Evolutionary conservation across 1,140 invertebrate genomes (phyloP), one percentile per base, ranked within the genome.

Genomic region (Daktulosphaira vitifoliae): DNA sequence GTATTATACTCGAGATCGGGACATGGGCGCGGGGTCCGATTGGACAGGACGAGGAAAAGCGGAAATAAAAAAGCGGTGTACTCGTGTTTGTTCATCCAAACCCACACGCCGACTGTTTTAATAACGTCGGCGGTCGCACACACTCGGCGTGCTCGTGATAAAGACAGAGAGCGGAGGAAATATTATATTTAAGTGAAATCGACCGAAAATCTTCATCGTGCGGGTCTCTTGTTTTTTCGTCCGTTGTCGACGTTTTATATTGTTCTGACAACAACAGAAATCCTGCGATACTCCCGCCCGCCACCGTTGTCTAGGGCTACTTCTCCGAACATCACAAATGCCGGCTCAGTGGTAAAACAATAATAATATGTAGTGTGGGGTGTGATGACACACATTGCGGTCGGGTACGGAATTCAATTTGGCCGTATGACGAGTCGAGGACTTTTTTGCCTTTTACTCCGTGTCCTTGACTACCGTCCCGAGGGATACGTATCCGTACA

Each of bases 171-270:
- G 54, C 25, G 38, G 5, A 15, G 53, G 23, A 62, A 62, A 62
- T 62, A 62, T 62, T 62, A 48, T n/a, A n/a, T 62, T 62, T 48
- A 46, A 48, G 56, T 62, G 56, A 62, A 62, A 62, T 62, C 56
- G 56, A 62, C 56, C 56, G 56, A 48, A 62, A 62, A 62, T 62
- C 56, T 62, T 62, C 56, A 62, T 62, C 42, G 29, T 62, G 56
- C 42, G 56, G 56, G 25, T 46, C 56, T 62, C 56, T 62, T 62
- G 56, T 62, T 62, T 62, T 62, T 62, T 62, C 54, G 54, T 26
- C 42, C 42, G 39, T 33, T 33, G 29, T 11, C 29, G 29, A 33
- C 29, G 29, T 42, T 39, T 48, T 46, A 46, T 62, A 62, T 48
- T 25, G 56, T 62, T 48, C 22, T 62, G 56, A 62, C 56, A 62